Conservation (phyloP, 1,140 invertebrate genomes). For the Eciton burchellii region DNA sequence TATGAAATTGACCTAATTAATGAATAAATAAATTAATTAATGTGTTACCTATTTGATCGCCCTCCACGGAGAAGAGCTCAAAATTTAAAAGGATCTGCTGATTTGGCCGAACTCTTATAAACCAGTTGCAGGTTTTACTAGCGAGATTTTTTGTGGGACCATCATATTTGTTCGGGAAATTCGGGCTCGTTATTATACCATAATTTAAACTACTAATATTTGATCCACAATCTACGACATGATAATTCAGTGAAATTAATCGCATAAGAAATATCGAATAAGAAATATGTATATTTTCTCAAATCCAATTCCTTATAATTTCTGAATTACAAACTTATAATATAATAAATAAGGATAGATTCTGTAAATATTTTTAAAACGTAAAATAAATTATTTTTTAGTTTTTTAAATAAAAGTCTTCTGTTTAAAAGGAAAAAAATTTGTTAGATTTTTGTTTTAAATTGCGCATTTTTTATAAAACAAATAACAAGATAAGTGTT, state of each 20-base stretch:
- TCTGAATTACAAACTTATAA: neutral
- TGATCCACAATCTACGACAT: conserved; percentile 92
- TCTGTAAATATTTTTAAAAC: too few species aligned
- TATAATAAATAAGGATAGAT: too few species aligned
- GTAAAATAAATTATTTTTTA: too few species aligned
- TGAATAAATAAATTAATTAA: neutral
- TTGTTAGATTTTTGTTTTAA: neutral
- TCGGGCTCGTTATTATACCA: conserved; percentile 94
- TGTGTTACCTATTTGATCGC: conserved; percentile 92
- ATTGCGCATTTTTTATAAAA: neutral
- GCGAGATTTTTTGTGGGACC: conserved; percentile 90
- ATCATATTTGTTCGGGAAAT: conserved; percentile 94
- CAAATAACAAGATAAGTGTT: neutral
- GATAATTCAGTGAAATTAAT: neutral
- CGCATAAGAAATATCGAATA: too few species aligned
- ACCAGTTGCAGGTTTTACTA: conserved; percentile 96
- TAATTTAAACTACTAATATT: conserved; percentile 94
- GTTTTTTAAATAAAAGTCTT: too few species aligned
- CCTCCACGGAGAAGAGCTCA: conserved; percentile 94
- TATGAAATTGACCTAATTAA: conserved; percentile 43
- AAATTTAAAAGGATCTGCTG: conserved; percentile 95
- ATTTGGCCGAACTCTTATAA: conserved; percentile 92
- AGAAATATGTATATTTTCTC: neutral
- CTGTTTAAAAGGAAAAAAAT: neutral
- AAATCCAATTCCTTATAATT: conserved; percentile 4